phyloP scores from a whole-genome alignment of 1,140 invertebrate genomes.

The Drosophila sucinea region DNA sequence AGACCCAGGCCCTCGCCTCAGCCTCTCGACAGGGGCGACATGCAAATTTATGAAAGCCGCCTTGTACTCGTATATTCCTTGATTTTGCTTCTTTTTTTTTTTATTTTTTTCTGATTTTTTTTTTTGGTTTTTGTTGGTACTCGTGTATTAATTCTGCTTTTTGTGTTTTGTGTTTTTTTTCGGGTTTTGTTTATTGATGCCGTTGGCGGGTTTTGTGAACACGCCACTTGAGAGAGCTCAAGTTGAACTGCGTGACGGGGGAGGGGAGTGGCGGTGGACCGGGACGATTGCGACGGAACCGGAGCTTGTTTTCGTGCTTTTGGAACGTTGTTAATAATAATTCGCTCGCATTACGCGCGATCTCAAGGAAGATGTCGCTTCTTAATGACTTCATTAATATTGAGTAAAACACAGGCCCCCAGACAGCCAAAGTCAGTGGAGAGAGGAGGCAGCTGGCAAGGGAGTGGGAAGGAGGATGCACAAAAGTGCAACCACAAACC shows the following conservation, averaged over 20 bases:
- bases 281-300: constrained; percentile 17
- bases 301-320: constrained; percentile 72
- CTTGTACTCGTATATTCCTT: constrained; percentile 63
- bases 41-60: constrained; percentile 79
- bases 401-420: constrained; percentile 67
- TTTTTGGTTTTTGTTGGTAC: constrained; percentile 37
- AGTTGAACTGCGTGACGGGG: background rate
- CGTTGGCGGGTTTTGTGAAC: constrained; percentile 50
- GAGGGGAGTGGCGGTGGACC: background rate
- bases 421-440: background rate
- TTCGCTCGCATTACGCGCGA: constrained; percentile 79
- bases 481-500: constrained; percentile 37
- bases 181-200: constrained; percentile 52
- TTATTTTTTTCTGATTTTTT: constrained; percentile 1
- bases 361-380: constrained; percentile 73
- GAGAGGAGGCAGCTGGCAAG: background rate
- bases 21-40: constrained; percentile 50
- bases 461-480: constrained; percentile 20
- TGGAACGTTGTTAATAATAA: constrained; percentile 74
- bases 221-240: constrained; percentile 34
- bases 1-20: constrained; percentile 40
- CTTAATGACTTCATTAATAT: constrained; percentile 82
- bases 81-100: constrained; percentile 22
- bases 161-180: constrained; percentile 18
- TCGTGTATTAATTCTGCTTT: constrained; percentile 64